Base-by-base conservation (phyloP, 2,888 invertebrate genomes). In the Thymelicus sylvestris region DNA sequence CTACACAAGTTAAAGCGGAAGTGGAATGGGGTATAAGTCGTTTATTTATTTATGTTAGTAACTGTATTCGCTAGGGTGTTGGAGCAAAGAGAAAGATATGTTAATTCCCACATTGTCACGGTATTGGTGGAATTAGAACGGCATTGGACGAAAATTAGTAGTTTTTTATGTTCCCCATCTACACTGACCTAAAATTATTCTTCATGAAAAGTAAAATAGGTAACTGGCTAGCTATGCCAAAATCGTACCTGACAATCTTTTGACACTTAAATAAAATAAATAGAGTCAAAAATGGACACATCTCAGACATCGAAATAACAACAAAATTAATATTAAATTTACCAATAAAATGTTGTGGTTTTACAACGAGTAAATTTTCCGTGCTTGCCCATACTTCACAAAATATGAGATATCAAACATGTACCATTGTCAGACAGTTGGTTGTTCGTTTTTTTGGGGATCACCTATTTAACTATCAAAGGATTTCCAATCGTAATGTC, bases 391-490 rank as follows among this genome's bases (percentile, higher is more conserved):
- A 81, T 78, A 78, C 74, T 77, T 72, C 68, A 77, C 73, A 76
- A 80, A 90, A 88, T 85, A 91, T 91, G 91, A 86, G 81, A 87
- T 80, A 83, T 77, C 81, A 81, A 81, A 75, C 81, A 86, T 86
- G 85, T 78, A 78, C 73, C 66, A 73, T 83, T 67, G 74, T 83
- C 72, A 83, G 81, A 77, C 81, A 83, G n/a, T 67, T 74, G 15
- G n/a, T 63, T 73, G 24, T 72, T 66, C 73, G 64, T 69, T 44
- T 50, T 69, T 61, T 31, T 57, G 55, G 47, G 55, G 55, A 63
- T 44, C 19, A 55, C 6, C 38, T 68, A 47, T 63, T 68, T 38
- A 63, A 57, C 15, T 68, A 31, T 13, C 55, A 68, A 13, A 55
- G 68, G 63, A 62, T 10, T 38, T 44, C 15, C 31, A 31, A 38